Evolutionary conservation across 92 coral and sea anemone species (phyloP).

Genomic region (Palythoa caribaeorum): DNA sequence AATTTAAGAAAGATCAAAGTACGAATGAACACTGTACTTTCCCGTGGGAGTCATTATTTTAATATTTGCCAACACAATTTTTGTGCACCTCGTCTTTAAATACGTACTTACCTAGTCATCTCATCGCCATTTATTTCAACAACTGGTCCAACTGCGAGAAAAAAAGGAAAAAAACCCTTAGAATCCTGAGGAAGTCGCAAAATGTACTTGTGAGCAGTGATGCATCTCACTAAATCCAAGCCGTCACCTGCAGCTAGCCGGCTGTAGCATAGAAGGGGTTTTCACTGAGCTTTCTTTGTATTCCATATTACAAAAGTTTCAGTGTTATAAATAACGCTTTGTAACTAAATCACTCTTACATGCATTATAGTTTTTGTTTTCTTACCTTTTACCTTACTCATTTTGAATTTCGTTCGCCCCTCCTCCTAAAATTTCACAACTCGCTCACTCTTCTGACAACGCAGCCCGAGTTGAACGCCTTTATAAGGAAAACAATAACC

Average conservation of each 20-base stretch:
- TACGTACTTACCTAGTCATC: conserved; percentile 85
- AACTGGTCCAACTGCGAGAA: conserved; percentile 83
- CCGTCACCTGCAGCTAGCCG: not conserved
- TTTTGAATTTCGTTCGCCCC: conserved; percentile 12
- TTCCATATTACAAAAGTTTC: not conserved
- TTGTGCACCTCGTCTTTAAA: not conserved
- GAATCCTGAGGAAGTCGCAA: not conserved
- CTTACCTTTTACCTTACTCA: conserved; percentile 48
- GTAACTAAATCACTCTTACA: not conserved
- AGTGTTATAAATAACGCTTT: not conserved
- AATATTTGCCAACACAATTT: not conserved
- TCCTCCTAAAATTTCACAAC: not conserved
- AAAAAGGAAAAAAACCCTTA: not conserved
- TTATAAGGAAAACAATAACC: conserved; percentile 36
- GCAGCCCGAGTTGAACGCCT: not conserved
- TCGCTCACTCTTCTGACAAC: not conserved
- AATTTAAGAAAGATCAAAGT: not conserved
- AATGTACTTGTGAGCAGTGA: not conserved
- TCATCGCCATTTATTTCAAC: conserved; percentile 99
- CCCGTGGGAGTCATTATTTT: not conserved
- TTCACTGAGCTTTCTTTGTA: conserved; percentile 18
- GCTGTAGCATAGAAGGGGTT: conserved; percentile 17
- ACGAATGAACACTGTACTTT: not conserved
- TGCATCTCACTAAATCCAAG: not conserved
- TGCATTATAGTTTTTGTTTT: not conserved